Evolutionary conservation across 2,888 invertebrate genomes (phyloP).

Genomic region (Notocelia uddmanniana): DNA sequence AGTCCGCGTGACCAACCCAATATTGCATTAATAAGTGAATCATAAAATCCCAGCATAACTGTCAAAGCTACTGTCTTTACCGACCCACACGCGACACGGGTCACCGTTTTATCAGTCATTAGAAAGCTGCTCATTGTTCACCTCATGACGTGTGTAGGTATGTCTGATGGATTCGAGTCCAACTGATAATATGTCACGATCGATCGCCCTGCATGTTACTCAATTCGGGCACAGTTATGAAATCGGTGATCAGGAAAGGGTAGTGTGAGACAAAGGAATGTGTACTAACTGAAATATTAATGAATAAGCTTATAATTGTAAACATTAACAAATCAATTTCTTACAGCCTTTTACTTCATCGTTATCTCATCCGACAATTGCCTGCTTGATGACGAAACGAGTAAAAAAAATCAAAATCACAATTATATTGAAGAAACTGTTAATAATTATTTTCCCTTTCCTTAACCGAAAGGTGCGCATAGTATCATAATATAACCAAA

Average conservation of each 20-base stretch:
- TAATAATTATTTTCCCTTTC: background rate
- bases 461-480: too few species aligned
- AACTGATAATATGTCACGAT: conserved; percentile 77
- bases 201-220: conserved; percentile 67
- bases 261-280: background rate
- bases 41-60: conserved; percentile 15
- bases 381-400: too few species aligned
- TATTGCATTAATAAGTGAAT: conserved; percentile 11
- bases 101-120: conserved; percentile 65
- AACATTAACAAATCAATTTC: background rate
- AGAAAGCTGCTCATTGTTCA: conserved; percentile 82
- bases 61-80: conserved; percentile 32
- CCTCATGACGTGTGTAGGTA: conserved; percentile 64
- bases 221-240: conserved; percentile 55
- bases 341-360: background rate
- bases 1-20: background rate
- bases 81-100: conserved; percentile 51
- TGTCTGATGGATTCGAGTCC: conserved; percentile 69
- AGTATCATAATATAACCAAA: too few species aligned
- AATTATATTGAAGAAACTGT: too few species aligned
- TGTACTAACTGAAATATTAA: background rate
- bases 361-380: background rate
- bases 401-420: too few species aligned
- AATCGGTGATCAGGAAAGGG: conserved; percentile 27
- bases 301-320: too few species aligned